A percentile compares a stretch with the other conserved stretches of the same genome.
These are phyloP conservation scores for Polydesmus complanatus DNA, from an alignment of 2,888 invertebrate genomes.

Conservation along the genomic window DNA sequence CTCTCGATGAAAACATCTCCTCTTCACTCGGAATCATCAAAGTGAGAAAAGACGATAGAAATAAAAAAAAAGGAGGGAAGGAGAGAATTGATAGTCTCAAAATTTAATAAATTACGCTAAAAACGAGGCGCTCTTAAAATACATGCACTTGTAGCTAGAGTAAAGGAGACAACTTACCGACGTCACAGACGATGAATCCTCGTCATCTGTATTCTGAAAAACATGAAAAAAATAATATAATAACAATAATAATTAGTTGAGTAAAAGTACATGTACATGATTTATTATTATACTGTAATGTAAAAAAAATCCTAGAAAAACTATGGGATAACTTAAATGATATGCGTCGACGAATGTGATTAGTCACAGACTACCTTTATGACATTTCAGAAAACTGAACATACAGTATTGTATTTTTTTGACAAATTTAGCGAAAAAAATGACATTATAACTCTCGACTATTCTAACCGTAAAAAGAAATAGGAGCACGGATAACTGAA, in stretches of 20 bases:
- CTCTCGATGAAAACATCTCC: neutral
- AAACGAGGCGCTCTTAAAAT: neutral
- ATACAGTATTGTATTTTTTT: too few relatives aligned
- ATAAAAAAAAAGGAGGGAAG: too few relatives aligned
- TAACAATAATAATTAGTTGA: neutral
- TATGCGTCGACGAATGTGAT: neutral
- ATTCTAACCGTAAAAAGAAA: too few relatives aligned
- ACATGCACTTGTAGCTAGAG: neutral
- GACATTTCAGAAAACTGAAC: neutral
- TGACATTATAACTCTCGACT: too few relatives aligned
- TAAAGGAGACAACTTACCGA: slow-evolving; percentile 45
- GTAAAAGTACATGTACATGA: neutral
- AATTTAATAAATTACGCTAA: too few relatives aligned
- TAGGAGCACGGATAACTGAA: too few relatives aligned
- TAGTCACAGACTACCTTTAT: neutral
- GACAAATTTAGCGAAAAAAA: too few relatives aligned
- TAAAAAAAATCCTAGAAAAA: neutral
- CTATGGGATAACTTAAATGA: too few relatives aligned
- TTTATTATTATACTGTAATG: neutral
- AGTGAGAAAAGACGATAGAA: too few relatives aligned
- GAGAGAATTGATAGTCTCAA: too few relatives aligned
- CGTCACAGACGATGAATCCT: slow-evolving; percentile 52
- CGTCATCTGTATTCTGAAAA: slow-evolving; percentile 47
- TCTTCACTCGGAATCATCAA: too few relatives aligned
- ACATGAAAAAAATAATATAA: slow-evolving; percentile 31